These are phyloP conservation scores for Piscicola geometra DNA, from an alignment of 2,888 invertebrate species.

Conservation along the genomic window DNA sequence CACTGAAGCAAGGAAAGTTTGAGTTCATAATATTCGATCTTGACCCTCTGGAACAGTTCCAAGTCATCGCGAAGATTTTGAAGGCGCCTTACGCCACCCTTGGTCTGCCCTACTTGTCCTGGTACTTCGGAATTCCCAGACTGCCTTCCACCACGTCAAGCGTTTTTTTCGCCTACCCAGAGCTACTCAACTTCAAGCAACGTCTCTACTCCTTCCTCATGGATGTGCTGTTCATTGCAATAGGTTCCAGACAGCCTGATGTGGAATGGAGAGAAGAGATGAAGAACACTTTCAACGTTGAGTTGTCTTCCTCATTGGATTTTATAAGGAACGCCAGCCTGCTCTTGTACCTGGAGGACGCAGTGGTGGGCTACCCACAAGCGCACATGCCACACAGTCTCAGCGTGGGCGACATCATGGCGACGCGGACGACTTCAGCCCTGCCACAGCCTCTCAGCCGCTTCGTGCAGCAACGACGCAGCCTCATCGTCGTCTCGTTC, in stretches of 20 bases:
- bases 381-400: constrained; percentile 34
- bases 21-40: constrained; percentile 13
- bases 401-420: constrained; percentile 32
- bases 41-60: not conserved
- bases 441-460: constrained; percentile 12
- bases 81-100: constrained; percentile 3
- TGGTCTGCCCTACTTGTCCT: not conserved
- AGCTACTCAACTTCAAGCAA: constrained; percentile 11
- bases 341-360: constrained; percentile 30
- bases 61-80: constrained; percentile 4
- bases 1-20: constrained; percentile 4
- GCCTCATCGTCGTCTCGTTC: constrained; percentile 31
- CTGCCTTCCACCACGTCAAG: constrained; percentile 25
- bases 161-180: not conserved
- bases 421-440: not conserved
- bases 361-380: constrained; percentile 23
- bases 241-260: not conserved
- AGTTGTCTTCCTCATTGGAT: not conserved
- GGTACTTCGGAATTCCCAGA: constrained; percentile 19
- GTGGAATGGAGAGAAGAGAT: not conserved
- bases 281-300: not conserved
- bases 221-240: not conserved
- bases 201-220: not conserved
- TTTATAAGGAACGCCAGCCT: constrained; percentile 2
- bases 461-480: constrained; percentile 16